A percentile compares a stretch with the other conserved stretches of the same genome.
These are phyloP conservation scores for Coremacera marginata DNA, from an alignment of 2,888 invertebrate genomes.

Conservation along the genomic window DNA sequence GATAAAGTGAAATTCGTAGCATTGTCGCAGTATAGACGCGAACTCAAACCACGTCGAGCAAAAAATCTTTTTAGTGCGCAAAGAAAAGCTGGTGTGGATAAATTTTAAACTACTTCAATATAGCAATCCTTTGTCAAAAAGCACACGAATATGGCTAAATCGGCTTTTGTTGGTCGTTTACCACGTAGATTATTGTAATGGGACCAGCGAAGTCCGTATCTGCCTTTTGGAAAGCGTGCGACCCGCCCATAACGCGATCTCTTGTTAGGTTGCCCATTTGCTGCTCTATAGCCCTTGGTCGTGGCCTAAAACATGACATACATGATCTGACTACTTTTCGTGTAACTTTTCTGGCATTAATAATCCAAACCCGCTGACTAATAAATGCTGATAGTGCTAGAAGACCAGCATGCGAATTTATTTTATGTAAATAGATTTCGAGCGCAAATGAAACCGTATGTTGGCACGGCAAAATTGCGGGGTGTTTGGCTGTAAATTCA, in stretches of 20 bases:
- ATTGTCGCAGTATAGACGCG: slow-evolving; percentile 31
- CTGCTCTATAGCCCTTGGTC: not conserved
- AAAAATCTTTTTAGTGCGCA: slow-evolving; percentile 23
- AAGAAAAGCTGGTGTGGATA: slow-evolving; percentile 24
- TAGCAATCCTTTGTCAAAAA: slow-evolving; percentile 42
- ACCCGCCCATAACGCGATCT: not conserved
- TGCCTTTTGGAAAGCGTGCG: not conserved
- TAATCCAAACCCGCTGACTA: not conserved
- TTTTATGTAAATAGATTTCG: no score
- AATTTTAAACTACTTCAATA: no score
- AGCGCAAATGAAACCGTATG: no score
- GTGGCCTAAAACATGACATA: not conserved
- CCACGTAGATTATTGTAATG: slow-evolving; percentile 15
- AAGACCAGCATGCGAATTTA: no score
- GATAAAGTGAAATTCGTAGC: slow-evolving; percentile 30
- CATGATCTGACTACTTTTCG: not conserved
- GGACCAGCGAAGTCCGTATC: slow-evolving; percentile 39
- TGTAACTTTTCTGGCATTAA: not conserved
- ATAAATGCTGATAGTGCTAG: no score
- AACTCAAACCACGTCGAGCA: slow-evolving; percentile 19
- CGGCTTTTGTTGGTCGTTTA: slow-evolving; percentile 31
- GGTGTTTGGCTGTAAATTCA: no score
- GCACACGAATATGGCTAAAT: slow-evolving; percentile 39
- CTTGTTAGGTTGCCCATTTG: not conserved
- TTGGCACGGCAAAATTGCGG: no score